A percentile compares a stretch with the other conserved stretches of the same genome.
Evolutionary conservation across 2,888 invertebrate species (phyloP).

Genomic region (Cephonodes hylas): DNA sequence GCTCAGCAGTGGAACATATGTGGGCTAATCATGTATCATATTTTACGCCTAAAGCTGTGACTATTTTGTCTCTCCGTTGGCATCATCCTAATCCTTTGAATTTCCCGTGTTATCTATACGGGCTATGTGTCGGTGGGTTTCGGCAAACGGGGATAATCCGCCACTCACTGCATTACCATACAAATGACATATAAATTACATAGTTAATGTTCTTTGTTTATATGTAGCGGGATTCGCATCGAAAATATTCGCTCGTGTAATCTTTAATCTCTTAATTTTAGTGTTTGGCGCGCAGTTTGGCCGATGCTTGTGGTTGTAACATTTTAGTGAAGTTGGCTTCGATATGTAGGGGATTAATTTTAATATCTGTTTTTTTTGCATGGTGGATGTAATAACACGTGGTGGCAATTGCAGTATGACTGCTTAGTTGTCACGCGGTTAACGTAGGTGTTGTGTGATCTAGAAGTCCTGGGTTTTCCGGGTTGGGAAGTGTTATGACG

Average conservation of each 20-base stretch:
- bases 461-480: too few relatives aligned
- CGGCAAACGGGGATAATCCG: not conserved
- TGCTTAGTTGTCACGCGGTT: too few relatives aligned
- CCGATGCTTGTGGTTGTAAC: not conserved
- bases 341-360: not conserved
- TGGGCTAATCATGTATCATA: not conserved
- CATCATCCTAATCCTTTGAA: not conserved
- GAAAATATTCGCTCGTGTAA: not conserved
- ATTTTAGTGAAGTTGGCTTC: not conserved
- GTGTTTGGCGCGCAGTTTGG: too few relatives aligned
- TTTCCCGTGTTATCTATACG: not conserved
- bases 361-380: not conserved
- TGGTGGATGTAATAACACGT: too few relatives aligned
- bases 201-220: constrained; percentile 1
- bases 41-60: not conserved
- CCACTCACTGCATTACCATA: constrained; percentile 2
- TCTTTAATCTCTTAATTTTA: not conserved
- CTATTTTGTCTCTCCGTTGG: not conserved
- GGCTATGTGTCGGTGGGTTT: not conserved
- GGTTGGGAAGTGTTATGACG: too few relatives aligned
- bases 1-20: too few relatives aligned
- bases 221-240: not conserved
- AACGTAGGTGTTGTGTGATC: too few relatives aligned
- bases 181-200: constrained; percentile 3
- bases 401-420: not conserved